Base-by-base conservation (phyloP, 1,140 invertebrate genomes). In the Bombus confusus region DNA sequence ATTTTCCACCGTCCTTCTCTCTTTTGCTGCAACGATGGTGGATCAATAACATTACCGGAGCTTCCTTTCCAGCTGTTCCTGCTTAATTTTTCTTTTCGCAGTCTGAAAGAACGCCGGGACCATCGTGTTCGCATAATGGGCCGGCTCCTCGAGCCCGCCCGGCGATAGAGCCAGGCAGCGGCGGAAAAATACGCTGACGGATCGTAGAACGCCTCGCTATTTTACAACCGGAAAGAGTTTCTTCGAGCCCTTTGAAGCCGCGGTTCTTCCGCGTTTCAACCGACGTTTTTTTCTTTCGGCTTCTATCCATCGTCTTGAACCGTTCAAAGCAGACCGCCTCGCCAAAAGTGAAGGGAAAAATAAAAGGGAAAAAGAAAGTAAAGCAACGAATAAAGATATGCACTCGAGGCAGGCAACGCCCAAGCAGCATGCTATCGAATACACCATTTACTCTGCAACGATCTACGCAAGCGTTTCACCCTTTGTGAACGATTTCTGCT, bases 151-250 rank as follows among this genome's bases (percentile, higher is more conserved):
- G 13, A 31, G 18, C 6, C 18, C 47, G 47, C 18, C n/a, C 13
- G 5, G 13, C 47, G 68, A 72, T 15, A 37, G 15, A 13, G 47
- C 47, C 47, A 52, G 18, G 47, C 18, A 52, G 34, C 25, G 15
- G 57, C 1, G 34, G 66, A 37, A 81, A 81, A 89, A 89, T 82
- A 82, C 73, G 62, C 79, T 6, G 31, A 28, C 66, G 72, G 74
- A 59, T 64, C 28, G 83, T 78, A 52, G 22, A 89, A 77, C 82
- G 82, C 64, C 68, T 71, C n/a, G 18, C 64, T 78, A 79, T 79
- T 89, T 87, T 76, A 89, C 79, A 57, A 88, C 34, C 79, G 43
- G 66, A 59, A 80, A 66, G 59, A 82, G 83, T 43, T 83, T 18
- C 73, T 86, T 69, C 41, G 28, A 37, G 78, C 62, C 39, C 79